Evolutionary conservation across 2,797 vertebrate species (phyloP).

Genomic region (Callimico goeldii): DNA sequence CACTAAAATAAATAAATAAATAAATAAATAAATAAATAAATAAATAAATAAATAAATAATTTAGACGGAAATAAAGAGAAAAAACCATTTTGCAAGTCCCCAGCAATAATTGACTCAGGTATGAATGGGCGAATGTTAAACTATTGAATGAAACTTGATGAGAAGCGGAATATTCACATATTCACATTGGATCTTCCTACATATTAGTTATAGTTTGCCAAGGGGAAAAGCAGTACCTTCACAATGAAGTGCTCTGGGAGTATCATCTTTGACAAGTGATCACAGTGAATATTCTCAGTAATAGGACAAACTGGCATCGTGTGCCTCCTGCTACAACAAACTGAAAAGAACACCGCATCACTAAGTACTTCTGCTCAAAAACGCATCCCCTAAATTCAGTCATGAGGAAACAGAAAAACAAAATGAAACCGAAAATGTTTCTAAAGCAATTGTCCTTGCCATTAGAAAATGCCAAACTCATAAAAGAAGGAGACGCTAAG

Average conservation of each 20-base stretch:
- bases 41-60: neutral
- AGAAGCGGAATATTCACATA: neutral
- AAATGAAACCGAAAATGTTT: neutral
- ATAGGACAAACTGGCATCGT: neutral
- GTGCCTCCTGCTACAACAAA: neutral
- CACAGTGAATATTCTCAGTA: neutral
- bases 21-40: too few relatives aligned
- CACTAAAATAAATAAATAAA: too few relatives aligned
- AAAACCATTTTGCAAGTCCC: neutral
- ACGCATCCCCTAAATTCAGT: neutral
- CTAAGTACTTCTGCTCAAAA: neutral
- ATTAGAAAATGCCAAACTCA: neutral
- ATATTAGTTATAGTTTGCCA: neutral
- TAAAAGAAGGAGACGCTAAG: neutral
- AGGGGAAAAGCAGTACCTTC: neutral
- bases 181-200: neutral
- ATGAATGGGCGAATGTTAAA: neutral
- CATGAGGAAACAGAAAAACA: neutral
- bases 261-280: neutral
- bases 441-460: neutral
- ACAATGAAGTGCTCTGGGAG: neutral
- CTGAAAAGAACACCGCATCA: neutral
- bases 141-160: neutral
- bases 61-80: neutral
- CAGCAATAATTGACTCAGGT: neutral